Evolutionary conservation across 2,888 invertebrate species (phyloP), one percentile per base, ranked within the genome.

Genomic region (Pomacea canaliculata): DNA sequence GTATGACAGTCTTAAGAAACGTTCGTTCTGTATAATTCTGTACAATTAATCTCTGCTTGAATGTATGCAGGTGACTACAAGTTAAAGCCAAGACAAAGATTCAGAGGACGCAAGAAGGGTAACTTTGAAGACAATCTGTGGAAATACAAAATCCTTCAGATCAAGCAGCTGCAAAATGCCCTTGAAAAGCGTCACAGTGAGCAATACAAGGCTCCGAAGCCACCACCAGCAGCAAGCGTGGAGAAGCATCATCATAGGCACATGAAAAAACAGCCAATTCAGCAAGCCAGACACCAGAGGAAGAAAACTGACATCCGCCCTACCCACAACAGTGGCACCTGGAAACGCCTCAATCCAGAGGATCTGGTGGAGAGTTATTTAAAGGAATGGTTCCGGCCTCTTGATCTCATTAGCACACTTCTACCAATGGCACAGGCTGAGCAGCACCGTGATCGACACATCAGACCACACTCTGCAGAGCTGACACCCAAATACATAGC

Each of bases 81-180:
- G 8, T 7, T 56, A 8, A 56, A 16, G 16, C 16, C 16, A 56
- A 56, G 51, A 56, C 12, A 27, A 49, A 70, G 70, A 70, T 51
- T 9, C 49, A 51, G 12, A 59, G 16, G 74, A 49, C 74, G 56
- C 23, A 68, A 48, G 49, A 69, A 74, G 51, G 19, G 69, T 5
- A 59, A 51, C 3, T 13, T 46, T 7, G 56, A 74, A 16, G 69
- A 37, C 27, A 23, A 56, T 19, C 63, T 74, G 69, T 74, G 74
- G 74, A 67, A 19, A 13, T 46, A 74, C 62, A 60, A 69, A 68
- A n/a, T 23, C 62, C 23, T 37, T 12, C 74, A 74, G 74, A 74
- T 74, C 4, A 46, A 69, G n/a, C 69, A 74, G 69, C 74, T 74
- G 27, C 74, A 74, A 60, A 56, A 49, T 13, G 69, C 51, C 60